Percentiles rank a stretch among this genome's conserved stretches.
Evolutionary conservation across 2,113 vertebrate genomes (phyloP).

Genomic region (Catharus bicknelli): DNA sequence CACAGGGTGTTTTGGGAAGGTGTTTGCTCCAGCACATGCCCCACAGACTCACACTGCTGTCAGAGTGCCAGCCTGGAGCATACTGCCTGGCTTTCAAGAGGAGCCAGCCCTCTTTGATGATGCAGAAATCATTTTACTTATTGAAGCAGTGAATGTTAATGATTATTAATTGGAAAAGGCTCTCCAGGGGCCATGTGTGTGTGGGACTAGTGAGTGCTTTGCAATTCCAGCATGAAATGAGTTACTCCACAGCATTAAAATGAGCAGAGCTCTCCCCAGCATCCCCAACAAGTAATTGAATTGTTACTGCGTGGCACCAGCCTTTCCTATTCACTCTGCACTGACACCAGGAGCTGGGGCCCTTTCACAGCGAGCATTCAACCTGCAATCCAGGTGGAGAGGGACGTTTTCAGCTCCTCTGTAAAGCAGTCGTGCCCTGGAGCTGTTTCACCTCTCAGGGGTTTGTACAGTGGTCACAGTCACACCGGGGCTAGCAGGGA

Average conservation of each 20-base stretch:
- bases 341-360: neutral
- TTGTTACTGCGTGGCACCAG: neutral
- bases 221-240: conserved; percentile 60
- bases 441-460: neutral
- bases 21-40: neutral
- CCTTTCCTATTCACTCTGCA: neutral
- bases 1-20: neutral
- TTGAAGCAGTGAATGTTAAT: conserved; percentile 63
- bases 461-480: neutral
- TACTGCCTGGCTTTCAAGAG: neutral
- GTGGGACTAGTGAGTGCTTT: conserved; percentile 7
- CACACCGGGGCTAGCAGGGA: accelerated
- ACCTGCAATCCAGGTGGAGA: neutral
- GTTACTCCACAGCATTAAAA: conserved; percentile 29
- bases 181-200: conserved; percentile 40
- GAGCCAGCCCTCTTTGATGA: conserved; percentile 19
- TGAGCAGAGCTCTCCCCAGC: conserved; percentile 28
- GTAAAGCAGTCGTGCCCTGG: neutral
- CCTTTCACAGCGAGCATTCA: neutral
- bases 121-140: conserved; percentile 52
- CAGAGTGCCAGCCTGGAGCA: neutral
- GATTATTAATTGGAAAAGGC: conserved; percentile 64
- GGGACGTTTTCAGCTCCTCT: neutral
- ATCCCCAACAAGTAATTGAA: conserved; percentile 40
- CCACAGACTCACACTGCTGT: neutral